Evolutionary conservation across 2,113 vertebrate species (phyloP).

Genomic region (Monopterus albus): DNA sequence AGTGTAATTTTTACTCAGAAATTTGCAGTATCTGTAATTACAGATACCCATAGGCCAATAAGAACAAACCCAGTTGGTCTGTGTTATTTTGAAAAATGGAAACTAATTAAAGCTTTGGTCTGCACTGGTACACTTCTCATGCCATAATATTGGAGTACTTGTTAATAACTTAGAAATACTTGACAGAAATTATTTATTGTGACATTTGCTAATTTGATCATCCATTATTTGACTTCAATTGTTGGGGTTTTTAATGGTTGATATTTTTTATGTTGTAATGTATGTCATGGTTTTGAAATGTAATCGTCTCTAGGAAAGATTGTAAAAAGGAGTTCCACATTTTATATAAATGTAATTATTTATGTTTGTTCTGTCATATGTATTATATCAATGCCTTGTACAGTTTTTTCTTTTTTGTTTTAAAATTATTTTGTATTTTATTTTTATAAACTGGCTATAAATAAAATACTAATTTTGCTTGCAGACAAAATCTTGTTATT

Average conservation of each 20-base stretch:
- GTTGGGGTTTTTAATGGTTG: constrained; percentile 51
- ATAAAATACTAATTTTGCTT: constrained; percentile 99
- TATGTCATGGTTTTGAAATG: constrained; percentile 71
- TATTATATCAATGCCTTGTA: constrained; percentile 99
- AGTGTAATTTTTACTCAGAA: constrained; percentile 49
- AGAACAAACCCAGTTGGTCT: constrained; percentile 46
- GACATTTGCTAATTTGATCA: constrained; percentile 54
- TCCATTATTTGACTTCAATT: constrained; percentile 50
- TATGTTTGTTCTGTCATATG: constrained; percentile 93
- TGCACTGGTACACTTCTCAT: constrained; percentile 41
- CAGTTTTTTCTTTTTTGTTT: constrained; percentile 93
- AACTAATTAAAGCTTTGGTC: constrained; percentile 59
- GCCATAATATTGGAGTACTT: constrained; percentile 45
- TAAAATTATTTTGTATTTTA: constrained; percentile 99
- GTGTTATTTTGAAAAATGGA: constrained; percentile 49
- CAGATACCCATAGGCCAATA: constrained; percentile 25
- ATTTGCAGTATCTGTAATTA: constrained; percentile 45
- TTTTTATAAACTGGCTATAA: constrained; percentile 99
- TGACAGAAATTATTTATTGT: constrained; percentile 70
- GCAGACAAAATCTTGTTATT: constrained; percentile 82
- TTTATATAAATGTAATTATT: constrained; percentile 99
- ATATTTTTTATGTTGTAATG: constrained; percentile 72
- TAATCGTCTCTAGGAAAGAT: constrained; percentile 79
- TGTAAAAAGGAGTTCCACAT: constrained; percentile 80
- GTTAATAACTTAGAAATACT: constrained; percentile 62